Base-by-base conservation (phyloP, 2,888 invertebrate species). In the Piscicola geometra region DNA sequence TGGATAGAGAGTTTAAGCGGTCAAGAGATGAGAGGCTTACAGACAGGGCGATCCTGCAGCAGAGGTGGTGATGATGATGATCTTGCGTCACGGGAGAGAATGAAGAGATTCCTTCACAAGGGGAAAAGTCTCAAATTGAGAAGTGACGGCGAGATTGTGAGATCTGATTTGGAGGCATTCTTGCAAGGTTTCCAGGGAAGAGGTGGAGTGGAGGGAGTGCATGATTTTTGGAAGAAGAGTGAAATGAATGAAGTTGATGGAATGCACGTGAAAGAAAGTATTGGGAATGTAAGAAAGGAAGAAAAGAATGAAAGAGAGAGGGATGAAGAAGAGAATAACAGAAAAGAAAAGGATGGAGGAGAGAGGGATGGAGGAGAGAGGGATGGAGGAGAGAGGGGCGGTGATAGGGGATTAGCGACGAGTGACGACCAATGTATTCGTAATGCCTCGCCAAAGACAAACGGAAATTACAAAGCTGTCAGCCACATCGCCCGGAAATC, bases 401-500 rank as follows among this genome's bases (percentile, higher is more conserved):
- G 21, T 47, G 60, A 56, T 5, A n/a, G 5, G 60, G 60, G 60
- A 56, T 56, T 56, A 56, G 25, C 5, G 25, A 25, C 3, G 9
- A 56, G 60, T 56, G 60, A 56, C n/a, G 25, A n/a, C 21, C 3
- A 56, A 56, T 56, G 25, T n/a, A 5, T 25, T 25, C n/a, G 3
- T 56, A 56, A 56, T 56, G 21, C 60, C 60, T 56, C n/a, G 12
- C 60, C 9, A 56, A 56, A 56, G n/a, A 56, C 60, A 56, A 56
- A 5, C 60, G 60, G 60, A 56, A 56, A 56, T 56, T 56, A 21
- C 60, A 15, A 21, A 9, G 60, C 21, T 56, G 60, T 25, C 60
- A 56, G n/a, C 60, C n/a, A 15, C 25, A n/a, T n/a, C 3, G 21
- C 9, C 60, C 60, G 60, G 60, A 56, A 56, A 56, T 18, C 60